phyloP scores from a whole-genome alignment of 2,888 invertebrate species.

The Flexamia atlantica region DNA sequence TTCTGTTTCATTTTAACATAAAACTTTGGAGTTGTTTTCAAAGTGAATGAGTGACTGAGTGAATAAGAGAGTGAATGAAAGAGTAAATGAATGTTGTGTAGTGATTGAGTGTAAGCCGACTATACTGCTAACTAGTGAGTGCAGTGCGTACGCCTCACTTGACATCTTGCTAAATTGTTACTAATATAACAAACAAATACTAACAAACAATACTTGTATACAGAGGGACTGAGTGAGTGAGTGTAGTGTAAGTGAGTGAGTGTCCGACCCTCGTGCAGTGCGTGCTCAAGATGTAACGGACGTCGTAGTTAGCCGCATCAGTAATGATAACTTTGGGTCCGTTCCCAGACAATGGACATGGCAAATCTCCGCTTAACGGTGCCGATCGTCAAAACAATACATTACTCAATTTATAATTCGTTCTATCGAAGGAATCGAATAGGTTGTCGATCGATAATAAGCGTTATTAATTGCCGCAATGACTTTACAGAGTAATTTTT shows the following conservation, averaged over 20 bases:
- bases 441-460: constrained; percentile 11
- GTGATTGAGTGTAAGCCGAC: too few species aligned
- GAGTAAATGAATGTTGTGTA: too few species aligned
- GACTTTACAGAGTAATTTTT: not conserved
- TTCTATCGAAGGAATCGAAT: constrained; percentile 28
- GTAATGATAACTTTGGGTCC: constrained; percentile 45
- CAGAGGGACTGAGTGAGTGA: not conserved
- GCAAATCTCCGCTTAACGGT: constrained; percentile 42
- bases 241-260: not conserved
- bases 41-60: too few species aligned
- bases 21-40: too few species aligned
- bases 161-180: too few species aligned
- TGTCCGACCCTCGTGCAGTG: constrained; percentile 8
- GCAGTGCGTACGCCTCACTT: too few species aligned
- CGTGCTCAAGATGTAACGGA: constrained; percentile 38
- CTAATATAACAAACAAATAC: too few species aligned
- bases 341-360: constrained; percentile 52
- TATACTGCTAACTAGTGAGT: too few species aligned
- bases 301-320: constrained; percentile 33
- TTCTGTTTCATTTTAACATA: too few species aligned
- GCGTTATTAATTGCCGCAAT: constrained; percentile 23
- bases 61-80: too few species aligned
- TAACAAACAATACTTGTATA: too few species aligned
- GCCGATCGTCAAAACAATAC: constrained; percentile 34
- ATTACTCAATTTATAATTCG: constrained; percentile 44